A percentile compares a stretch with the other conserved stretches of the same genome.
phyloP scores from a whole-genome alignment of 2,113 vertebrate species.

The Carollia perspicillata region DNA sequence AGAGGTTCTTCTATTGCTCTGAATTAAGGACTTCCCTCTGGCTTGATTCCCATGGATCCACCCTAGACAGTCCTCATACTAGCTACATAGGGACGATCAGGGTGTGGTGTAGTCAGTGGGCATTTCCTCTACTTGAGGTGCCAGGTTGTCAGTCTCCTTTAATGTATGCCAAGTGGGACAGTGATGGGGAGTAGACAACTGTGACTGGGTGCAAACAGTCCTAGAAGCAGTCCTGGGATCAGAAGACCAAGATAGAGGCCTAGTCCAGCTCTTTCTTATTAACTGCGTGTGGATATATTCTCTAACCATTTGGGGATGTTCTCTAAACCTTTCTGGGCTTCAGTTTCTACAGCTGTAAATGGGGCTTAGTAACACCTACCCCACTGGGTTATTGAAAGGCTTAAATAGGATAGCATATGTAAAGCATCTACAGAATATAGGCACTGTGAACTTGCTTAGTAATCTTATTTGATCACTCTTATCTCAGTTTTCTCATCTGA shows the following conservation, averaged over 20 bases:
- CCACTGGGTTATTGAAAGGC: not conserved
- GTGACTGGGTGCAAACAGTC: not conserved
- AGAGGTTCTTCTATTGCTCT: not conserved
- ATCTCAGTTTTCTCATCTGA: constrained; percentile 2
- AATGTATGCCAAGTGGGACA: not conserved
- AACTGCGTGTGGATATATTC: not conserved
- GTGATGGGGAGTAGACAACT: not conserved
- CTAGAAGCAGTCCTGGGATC: not conserved
- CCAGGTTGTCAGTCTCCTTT: not conserved
- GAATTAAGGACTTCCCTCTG: not conserved
- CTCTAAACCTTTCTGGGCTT: not conserved
- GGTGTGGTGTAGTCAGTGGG: not conserved
- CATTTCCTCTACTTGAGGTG: not conserved
- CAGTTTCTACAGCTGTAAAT: not conserved
- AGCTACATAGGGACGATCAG: not conserved
- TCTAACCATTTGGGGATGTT: not conserved
- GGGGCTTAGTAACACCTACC: not conserved
- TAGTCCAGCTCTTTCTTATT: not conserved
- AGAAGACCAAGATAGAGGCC: not conserved
- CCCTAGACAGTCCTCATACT: not conserved
- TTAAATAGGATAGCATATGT: not conserved
- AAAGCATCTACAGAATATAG: not conserved
- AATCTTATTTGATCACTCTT: not conserved
- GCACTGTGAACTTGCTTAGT: not conserved
- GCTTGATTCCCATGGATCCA: not conserved